Evolutionary conservation across 2,888 invertebrate species (phyloP), one percentile per base, ranked within the genome.

Genomic region (Dynastes grantii): DNA sequence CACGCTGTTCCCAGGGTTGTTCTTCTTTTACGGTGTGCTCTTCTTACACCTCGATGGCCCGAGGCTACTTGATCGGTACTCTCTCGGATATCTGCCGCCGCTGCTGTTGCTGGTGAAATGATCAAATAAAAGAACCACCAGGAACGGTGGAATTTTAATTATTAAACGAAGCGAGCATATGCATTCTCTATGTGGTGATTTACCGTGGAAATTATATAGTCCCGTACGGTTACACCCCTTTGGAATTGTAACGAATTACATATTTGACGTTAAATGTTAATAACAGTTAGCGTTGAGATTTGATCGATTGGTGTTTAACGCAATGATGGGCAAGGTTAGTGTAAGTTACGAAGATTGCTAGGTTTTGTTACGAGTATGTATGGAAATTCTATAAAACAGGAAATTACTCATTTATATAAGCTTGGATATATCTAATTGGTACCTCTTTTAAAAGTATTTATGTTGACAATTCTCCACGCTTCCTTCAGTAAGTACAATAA

Each of bases 141-240:
- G 32, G 37, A 68, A 37, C 68, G 16, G 9, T 63, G 64, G 78
- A 71, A 78, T 73, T 78, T 78, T 78, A 78, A 78, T 78, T 78
- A 68, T 49, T 63, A 53, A 65, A 22, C 29, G 27, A 51, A 51
- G 51, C 51, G 22, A 63, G 45, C 22, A 37, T 64, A 45, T 45
- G 11, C 8, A 45, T 11, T 8, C 11, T 45, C 8, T 45, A 22
- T 55, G 55, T 55, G 55, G 78, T 78, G 73, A 73, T 78, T 73
- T 78, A 78, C 64, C 37, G 55, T 55, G 61, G 29, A 73, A 73
- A 78, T 78, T 78, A 78, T 49, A 77, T 73, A 61, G 55, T 6
- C 51, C 13, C 16, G 16, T 9, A 22, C 37, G 37, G 32, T 16
- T 11, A 37, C 16, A 40, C 45, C 13, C 16, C 32, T 13, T 58